Conservation (phyloP, 2,113 vertebrate species). For the Bombycilla garrulus region DNA sequence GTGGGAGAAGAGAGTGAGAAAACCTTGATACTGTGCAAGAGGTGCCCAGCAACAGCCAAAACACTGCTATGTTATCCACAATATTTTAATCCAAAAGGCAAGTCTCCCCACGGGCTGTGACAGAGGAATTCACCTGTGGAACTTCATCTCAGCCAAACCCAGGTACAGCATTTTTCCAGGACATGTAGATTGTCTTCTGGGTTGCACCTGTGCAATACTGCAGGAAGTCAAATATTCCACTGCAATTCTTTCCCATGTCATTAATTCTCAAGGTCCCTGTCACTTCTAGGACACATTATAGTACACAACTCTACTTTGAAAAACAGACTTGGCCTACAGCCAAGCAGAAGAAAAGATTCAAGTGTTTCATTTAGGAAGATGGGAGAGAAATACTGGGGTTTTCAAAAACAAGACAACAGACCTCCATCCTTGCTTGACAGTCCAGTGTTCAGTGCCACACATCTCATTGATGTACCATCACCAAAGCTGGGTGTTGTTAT, state of each 20-base stretch:
- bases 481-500: background rate
- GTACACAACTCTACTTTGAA: background rate
- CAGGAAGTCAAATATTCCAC: background rate
- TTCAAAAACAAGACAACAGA: background rate
- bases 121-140: background rate
- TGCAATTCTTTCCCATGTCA: background rate
- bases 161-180: background rate
- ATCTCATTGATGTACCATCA: background rate
- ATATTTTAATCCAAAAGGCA: background rate
- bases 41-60: background rate
- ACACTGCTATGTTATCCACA: background rate
- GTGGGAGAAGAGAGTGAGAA: background rate
- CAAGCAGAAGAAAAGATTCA: background rate
- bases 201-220: background rate
- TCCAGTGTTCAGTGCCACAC: background rate
- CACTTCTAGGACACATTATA: background rate
- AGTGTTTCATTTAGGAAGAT: background rate
- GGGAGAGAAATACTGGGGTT: background rate
- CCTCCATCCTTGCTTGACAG: background rate
- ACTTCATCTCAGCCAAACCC: background rate
- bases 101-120: accelerated
- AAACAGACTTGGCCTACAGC: background rate
- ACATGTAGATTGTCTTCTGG: background rate
- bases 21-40: background rate
- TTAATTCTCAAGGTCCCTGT: background rate